phyloP scores from a whole-genome alignment of 2,113 vertebrate genomes.

The Aplodontia rufa region DNA sequence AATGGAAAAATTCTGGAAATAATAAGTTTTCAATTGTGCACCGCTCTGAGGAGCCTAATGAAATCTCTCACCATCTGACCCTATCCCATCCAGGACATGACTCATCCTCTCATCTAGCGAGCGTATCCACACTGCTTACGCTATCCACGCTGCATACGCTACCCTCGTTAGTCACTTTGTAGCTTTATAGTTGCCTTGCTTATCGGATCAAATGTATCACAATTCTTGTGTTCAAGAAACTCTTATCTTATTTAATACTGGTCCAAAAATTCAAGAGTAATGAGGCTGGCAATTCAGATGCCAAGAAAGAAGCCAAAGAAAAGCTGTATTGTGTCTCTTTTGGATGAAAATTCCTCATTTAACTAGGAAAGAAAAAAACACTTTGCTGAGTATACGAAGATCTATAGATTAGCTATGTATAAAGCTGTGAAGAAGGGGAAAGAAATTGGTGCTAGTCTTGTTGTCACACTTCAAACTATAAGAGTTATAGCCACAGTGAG shows the following conservation, averaged over 20 bases:
- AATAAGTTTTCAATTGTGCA: neutral
- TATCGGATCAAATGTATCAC: too few relatives aligned
- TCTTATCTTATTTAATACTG: neutral
- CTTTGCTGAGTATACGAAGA: neutral
- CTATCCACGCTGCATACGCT: neutral
- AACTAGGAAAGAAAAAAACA: neutral
- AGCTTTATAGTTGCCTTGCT: neutral
- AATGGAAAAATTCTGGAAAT: neutral
- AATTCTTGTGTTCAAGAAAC: neutral
- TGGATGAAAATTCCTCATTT: neutral
- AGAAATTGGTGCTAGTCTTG: neutral
- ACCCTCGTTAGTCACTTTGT: neutral
- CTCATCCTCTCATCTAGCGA: neutral
- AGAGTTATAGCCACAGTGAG: neutral
- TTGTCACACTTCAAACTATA: neutral
- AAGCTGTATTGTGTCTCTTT: neutral
- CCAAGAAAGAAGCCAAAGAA: neutral
- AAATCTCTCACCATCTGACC: neutral
- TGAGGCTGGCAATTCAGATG: neutral
- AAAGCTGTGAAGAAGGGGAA: neutral
- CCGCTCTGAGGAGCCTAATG: neutral
- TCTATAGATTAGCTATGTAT: neutral
- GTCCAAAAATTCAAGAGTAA: neutral
- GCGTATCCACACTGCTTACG: neutral
- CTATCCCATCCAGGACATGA: neutral